Conservation (phyloP, 2,113 vertebrate genomes). For the Brachyistius frenatus region DNA sequence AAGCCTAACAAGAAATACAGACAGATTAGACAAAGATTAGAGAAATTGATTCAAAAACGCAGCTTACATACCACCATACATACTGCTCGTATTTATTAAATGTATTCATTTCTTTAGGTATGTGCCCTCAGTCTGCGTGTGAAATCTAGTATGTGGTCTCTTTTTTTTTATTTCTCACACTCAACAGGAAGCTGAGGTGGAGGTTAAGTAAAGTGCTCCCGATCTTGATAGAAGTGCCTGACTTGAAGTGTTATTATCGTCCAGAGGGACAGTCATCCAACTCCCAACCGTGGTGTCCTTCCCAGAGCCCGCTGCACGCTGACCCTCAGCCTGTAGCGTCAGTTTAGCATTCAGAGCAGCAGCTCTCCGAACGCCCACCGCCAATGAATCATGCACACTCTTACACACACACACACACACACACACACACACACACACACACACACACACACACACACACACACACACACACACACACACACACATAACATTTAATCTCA, state of each 20-base stretch:
- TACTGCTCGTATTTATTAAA: too few relatives aligned
- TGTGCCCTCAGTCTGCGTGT: not conserved
- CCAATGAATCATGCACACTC: slow-evolving; percentile 69
- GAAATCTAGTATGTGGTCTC: not conserved
- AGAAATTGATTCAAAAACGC: too few relatives aligned
- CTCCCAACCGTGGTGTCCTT: slow-evolving; percentile 17
- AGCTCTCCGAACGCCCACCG: slow-evolving; percentile 64
- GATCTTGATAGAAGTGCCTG: not conserved
- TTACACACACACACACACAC: slow-evolving; percentile 19
- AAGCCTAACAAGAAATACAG: too few relatives aligned
- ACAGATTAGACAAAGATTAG: too few relatives aligned
- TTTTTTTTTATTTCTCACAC: not conserved
- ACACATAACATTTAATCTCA: slow-evolving; percentile 67
- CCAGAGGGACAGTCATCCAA: slow-evolving; percentile 14
- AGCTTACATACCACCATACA: too few relatives aligned
- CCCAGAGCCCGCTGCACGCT: slow-evolving; percentile 32
- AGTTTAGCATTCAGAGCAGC: slow-evolving; percentile 71
- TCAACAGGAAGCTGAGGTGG: not conserved
- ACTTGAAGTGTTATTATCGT: not conserved
- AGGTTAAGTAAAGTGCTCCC: slow-evolving; percentile 1
- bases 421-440: slow-evolving; percentile 30
- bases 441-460: slow-evolving; percentile 20
- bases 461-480: slow-evolving; percentile 1
- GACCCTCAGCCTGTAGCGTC: slow-evolving; percentile 66
- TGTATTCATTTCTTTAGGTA: not conserved